phyloP scores from a whole-genome alignment of 2,888 invertebrate genomes.

The Hemaris fuciformis region DNA sequence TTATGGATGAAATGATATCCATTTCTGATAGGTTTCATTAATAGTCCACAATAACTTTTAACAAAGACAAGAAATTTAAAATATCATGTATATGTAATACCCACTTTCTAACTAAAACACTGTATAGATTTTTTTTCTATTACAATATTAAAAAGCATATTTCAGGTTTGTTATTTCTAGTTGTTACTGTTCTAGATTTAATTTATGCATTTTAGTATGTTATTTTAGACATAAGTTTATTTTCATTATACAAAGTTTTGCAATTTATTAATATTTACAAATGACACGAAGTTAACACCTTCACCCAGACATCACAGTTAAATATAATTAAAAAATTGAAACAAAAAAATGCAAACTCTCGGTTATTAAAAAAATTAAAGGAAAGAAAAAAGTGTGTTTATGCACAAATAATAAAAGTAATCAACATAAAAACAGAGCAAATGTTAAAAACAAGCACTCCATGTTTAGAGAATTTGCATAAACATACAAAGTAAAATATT shows the following conservation, averaged over 20 bases:
- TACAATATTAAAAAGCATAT: too few relatives aligned
- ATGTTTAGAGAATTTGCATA: constrained; percentile 30
- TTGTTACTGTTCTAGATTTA: background rate
- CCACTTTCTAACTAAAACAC: too few relatives aligned
- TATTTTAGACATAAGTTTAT: background rate
- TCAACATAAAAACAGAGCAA: constrained; percentile 4
- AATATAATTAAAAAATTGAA: constrained; percentile 31
- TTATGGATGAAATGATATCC: too few relatives aligned
- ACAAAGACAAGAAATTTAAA: too few relatives aligned
- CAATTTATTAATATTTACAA: constrained; percentile 52
- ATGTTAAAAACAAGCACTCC: constrained; percentile 12
- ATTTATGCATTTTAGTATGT: background rate
- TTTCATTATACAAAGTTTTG: background rate
- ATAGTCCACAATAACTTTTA: too few relatives aligned
- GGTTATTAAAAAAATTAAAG: constrained; percentile 24
- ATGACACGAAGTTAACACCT: constrained; percentile 63
- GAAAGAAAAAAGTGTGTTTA: constrained; percentile 16
- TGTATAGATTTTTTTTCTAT: too few relatives aligned
- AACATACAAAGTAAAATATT: constrained; percentile 11
- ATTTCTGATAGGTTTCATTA: too few relatives aligned
- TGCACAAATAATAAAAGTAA: constrained; percentile 3
- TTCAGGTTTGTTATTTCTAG: too few relatives aligned
- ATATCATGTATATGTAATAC: background rate
- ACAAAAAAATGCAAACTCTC: constrained; percentile 29
- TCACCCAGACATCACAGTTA: constrained; percentile 73